These are phyloP conservation scores for Osmoderma eremita DNA, from an alignment of 2,888 invertebrate genomes.

Conservation along the genomic window DNA sequence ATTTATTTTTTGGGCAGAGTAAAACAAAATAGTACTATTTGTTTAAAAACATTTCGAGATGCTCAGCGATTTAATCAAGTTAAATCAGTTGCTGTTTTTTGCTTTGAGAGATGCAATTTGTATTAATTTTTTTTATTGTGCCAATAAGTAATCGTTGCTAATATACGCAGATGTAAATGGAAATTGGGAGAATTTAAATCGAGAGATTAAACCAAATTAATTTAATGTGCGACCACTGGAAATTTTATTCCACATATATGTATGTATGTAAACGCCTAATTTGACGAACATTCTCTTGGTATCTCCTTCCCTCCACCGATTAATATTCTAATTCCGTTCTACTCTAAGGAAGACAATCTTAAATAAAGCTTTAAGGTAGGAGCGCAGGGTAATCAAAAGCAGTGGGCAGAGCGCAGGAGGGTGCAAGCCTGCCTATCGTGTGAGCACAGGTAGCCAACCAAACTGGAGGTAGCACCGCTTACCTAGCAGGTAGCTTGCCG, in stretches of 20 bases:
- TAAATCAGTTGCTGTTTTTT: no score
- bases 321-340: constrained; percentile 27
- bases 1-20: no score
- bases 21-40: no score
- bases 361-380: constrained; percentile 41
- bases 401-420: constrained; percentile 62
- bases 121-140: no score
- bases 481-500: constrained; percentile 60
- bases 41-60: no score
- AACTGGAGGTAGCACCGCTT: constrained; percentile 61
- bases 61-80: no score
- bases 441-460: constrained; percentile 63
- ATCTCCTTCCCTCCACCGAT: constrained; percentile 20
- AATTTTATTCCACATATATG: no score
- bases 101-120: no score
- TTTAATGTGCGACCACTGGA: neutral
- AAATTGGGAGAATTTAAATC: neutral
- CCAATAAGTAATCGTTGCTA: no score
- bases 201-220: neutral
- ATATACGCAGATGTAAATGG: neutral
- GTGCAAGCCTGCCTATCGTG: constrained; percentile 63
- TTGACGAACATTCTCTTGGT: neutral
- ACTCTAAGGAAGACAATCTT: constrained; percentile 39
- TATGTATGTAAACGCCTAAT: constrained; percentile 10
- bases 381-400: constrained; percentile 57